Base-by-base conservation (phyloP, 2,113 vertebrate species). In the Notarius quadriscutis region DNA sequence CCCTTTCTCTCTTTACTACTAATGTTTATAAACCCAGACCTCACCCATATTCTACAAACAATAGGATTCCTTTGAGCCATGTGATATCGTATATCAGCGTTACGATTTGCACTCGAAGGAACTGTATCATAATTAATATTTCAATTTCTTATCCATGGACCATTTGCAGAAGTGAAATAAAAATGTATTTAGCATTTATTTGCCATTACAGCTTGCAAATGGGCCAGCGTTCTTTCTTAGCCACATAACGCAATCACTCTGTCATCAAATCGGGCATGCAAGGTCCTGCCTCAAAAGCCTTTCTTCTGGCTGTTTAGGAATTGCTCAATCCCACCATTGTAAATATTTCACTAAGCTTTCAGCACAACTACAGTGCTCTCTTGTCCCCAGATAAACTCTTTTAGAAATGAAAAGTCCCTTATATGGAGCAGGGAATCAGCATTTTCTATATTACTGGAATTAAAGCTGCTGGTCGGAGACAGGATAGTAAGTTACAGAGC, bases 241-340 rank as follows among this genome's bases (percentile, higher is more conserved):
- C 82, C 82, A n/a, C 82, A 88, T 84, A 84, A 69, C 75, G 82
- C 41, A 62, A 67, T 88, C 53, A 14, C 60, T 89, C 86, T 85
- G 81, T 83, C 87, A 80, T 84, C 84, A 77, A 81, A 88, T 79
- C 41, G 81, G 89, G 87, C 87, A 86, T 84, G 89, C 84, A 71
- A 89, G 81, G 86, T 90, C 90, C 89, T 90, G 90, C 71, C 89
- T 86, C 79, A 67, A 62, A 87, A 85, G 87, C 83, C 69, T 85
- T 81, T 65, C 85, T 78, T 82, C 67, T 83, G 53, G 63, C 83
- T 87, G 84, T 84, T 88, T 71, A 80, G 84, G 74, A 86, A 86
- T 90, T 63, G 81, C 83, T 85, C 80, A 88, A 90, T 74, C 67
- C 81, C 74, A 7, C 80, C 18, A 15, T 88, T 48, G 17, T 90